These are phyloP conservation scores for Scomber scombrus DNA, from an alignment of 2,113 vertebrate genomes.

Conservation along the genomic window DNA sequence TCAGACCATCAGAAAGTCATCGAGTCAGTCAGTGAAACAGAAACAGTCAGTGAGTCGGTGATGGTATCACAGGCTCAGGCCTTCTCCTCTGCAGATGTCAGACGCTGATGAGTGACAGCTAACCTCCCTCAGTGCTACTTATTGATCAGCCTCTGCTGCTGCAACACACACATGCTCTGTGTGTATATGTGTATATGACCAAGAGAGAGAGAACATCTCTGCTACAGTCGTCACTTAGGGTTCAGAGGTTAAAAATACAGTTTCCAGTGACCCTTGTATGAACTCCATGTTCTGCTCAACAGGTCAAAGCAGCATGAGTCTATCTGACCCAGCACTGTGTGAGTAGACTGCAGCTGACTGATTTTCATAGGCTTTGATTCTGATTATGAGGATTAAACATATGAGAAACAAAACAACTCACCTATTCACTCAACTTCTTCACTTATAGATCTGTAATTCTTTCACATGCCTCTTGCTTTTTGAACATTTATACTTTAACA, in stretches of 20 bases:
- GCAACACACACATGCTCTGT: not conserved
- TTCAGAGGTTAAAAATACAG: slow-evolving; percentile 20
- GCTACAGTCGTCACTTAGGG: slow-evolving; percentile 33
- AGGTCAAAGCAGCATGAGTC: slow-evolving; percentile 10
- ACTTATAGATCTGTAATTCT: not conserved
- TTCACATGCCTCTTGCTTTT: not conserved
- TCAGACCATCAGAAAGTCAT: too few species aligned
- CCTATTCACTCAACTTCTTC: not conserved
- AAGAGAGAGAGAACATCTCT: slow-evolving; percentile 11
- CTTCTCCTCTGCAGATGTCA: slow-evolving; percentile 58
- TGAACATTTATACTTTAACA: too few species aligned
- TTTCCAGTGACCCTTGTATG: slow-evolving; percentile 29
- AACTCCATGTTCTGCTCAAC: slow-evolving; percentile 23
- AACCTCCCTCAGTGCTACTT: slow-evolving; percentile 67
- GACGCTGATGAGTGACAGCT: slow-evolving; percentile 67
- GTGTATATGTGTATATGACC: slow-evolving; percentile 14
- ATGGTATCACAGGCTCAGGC: slow-evolving; percentile 38
- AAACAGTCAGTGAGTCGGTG: slow-evolving; percentile 7
- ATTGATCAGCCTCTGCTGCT: slow-evolving; percentile 69
- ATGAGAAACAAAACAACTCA: too few species aligned
- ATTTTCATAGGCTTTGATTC: too few species aligned
- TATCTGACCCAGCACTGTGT: not conserved
- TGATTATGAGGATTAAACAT: too few species aligned
- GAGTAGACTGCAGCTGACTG: not conserved
- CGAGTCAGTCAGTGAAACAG: not conserved